These are phyloP conservation scores for Diabrotica undecimpunctata DNA, from an alignment of 1,140 invertebrate species.

Conservation along the genomic window DNA sequence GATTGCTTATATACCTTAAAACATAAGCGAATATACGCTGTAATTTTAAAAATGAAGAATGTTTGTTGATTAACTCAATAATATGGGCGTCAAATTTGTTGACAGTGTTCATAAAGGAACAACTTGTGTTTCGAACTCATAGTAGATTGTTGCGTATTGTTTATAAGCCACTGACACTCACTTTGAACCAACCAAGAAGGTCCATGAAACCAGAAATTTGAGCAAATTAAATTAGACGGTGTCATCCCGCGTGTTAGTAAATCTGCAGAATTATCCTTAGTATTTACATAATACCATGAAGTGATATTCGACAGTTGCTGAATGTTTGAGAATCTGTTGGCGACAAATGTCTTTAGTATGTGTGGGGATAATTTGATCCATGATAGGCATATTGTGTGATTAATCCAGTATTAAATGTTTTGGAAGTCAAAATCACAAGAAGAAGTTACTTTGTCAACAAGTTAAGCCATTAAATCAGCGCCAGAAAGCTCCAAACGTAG, in stretches of 20 bases:
- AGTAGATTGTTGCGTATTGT: neutral
- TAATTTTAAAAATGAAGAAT: too few relatives aligned
- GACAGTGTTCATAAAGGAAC: neutral
- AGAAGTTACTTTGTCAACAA: neutral
- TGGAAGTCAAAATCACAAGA: neutral
- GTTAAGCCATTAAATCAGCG: slow-evolving; percentile 14
- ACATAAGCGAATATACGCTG: too few relatives aligned
- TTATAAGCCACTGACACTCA: neutral
- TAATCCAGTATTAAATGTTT: slow-evolving; percentile 8
- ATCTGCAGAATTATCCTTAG: slow-evolving; percentile 24
- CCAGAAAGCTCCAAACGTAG: slow-evolving; percentile 25
- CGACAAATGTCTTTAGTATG: slow-evolving; percentile 22
- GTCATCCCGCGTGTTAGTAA: slow-evolving; percentile 19
- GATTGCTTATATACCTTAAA: slow-evolving; percentile 18
- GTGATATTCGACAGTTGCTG: slow-evolving; percentile 8
- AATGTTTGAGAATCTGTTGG: slow-evolving; percentile 23
- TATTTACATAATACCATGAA: slow-evolving; percentile 21
- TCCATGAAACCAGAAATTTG: slow-evolving; percentile 24
- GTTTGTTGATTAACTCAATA: too few relatives aligned
- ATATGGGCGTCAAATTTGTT: too few relatives aligned
- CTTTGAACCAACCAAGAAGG: slow-evolving; percentile 20
- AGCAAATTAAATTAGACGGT: slow-evolving; percentile 9
- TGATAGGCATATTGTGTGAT: slow-evolving; percentile 18
- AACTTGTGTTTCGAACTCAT: slow-evolving; percentile 1
- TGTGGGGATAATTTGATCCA: slow-evolving; percentile 21